Conservation (phyloP, 2,888 invertebrate species). For the Drosophila testacea region DNA sequence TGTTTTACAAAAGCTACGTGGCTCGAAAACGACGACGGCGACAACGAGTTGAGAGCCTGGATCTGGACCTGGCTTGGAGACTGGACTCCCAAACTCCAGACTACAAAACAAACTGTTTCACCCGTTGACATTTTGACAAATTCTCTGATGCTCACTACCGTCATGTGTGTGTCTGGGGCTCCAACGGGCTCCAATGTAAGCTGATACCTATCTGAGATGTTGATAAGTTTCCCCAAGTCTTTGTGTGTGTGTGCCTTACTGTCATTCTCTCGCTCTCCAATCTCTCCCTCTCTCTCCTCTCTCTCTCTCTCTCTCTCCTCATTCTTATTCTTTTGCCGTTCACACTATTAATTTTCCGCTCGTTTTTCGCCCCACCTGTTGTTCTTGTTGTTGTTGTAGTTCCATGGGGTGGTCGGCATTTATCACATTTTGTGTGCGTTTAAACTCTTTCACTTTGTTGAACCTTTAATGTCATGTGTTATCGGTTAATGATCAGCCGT, state of each 20-base stretch:
- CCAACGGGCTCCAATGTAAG: conserved; percentile 72
- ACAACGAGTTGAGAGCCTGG: conserved; percentile 3
- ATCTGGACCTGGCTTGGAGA: neutral
- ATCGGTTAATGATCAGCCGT: conserved; percentile 82
- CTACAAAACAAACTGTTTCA: conserved; percentile 68
- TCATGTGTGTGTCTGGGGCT: conserved; percentile 38
- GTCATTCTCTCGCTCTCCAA: conserved; percentile 13
- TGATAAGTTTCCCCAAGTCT: conserved; percentile 30
- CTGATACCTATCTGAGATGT: conserved; percentile 76
- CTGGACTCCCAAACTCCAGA: conserved; percentile 33
- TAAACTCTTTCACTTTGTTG: conserved; percentile 68
- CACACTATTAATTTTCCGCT: conserved; percentile 83
- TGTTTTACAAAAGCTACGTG: conserved; percentile 85
- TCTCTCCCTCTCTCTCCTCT: neutral
- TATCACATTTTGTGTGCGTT: conserved; percentile 77
- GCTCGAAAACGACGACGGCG: conserved; percentile 27
- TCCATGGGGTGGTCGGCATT: conserved; percentile 81
- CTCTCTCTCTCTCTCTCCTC: conserved; percentile 13
- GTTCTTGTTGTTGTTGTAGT: conserved; percentile 27
- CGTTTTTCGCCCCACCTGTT: conserved; percentile 64
- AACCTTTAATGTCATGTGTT: conserved; percentile 84
- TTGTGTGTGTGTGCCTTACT: conserved; percentile 40
- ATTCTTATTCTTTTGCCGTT: conserved; percentile 57
- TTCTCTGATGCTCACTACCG: conserved; percentile 78
- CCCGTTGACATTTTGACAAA: conserved; percentile 84